Evolutionary conservation across 2,797 vertebrate genomes (phyloP), one percentile per base, ranked within the genome.

Genomic region (Vireo griseus): DNA sequence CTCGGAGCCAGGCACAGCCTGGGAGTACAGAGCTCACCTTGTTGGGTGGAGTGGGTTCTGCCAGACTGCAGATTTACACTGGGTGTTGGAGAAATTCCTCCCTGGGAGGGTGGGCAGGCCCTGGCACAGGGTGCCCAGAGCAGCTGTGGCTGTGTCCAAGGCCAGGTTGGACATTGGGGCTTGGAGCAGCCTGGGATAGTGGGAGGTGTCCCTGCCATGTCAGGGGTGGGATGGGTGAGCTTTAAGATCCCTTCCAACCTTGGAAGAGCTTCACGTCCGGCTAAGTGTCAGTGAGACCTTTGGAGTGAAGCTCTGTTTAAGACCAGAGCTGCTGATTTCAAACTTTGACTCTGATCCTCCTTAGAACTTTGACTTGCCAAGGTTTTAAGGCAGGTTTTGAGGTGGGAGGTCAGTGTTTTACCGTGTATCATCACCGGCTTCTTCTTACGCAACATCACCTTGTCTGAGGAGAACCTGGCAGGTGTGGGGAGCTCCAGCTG

Each of bases 401-500:
- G 40, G 65, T 2, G 3, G 3, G 29, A 61, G 15, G 31, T 69
- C 35, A 39, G 3, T 1, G 19, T 50, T 76, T 39, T 10, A 1
- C 40, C 19, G 0, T 1, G 20, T 17, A 3, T 31, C 4, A 1
- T 9, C 18, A 1, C 15, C 31, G 25, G 45, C 57, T 52, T 5
- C 59, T 39, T 33, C 51, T 72, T 18, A 0, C 0, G 3, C 29
- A 18, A 3, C 26, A 5, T 12, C 54, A 2, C 8, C 37, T 18
- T 3, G 7, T 55, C 3, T 29, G 12, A 11, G 79, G 66, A 66
- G 94, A 74, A 18, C 73, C 58, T 75, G 55, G 42, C 16, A 44
- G 55, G 20, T 28, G 44, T 14, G 77, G 50, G 20, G 82, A 59
- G 61, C 55, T 79, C 8, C 11, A 83, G 71, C 82, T 94, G 76